phyloP scores from a whole-genome alignment of 1,140 invertebrate species.

The Scaptodrosophila lebanonensis region DNA sequence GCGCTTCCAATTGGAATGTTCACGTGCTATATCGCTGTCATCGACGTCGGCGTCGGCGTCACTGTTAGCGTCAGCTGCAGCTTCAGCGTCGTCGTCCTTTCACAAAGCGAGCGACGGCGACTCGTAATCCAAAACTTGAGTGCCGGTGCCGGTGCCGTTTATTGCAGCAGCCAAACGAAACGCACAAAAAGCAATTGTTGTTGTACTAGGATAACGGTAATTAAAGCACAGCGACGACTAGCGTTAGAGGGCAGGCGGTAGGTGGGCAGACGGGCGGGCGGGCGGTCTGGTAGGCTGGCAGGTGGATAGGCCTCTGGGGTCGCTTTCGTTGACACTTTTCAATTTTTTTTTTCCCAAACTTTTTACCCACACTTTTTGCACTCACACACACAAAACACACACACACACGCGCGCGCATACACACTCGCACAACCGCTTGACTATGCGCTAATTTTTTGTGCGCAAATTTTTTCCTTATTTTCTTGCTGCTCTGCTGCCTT shows the following conservation, averaged over 20 bases:
- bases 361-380: slow-evolving; percentile 13
- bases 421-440: slow-evolving; percentile 18
- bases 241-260: slow-evolving; percentile 47
- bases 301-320: slow-evolving; percentile 48
- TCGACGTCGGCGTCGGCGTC: slow-evolving; percentile 14
- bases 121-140: slow-evolving; percentile 51
- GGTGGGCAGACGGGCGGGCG: slow-evolving; percentile 1
- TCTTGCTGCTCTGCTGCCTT: slow-evolving; percentile 32
- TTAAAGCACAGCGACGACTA: slow-evolving; percentile 50
- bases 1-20: slow-evolving; percentile 54
- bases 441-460: slow-evolving; percentile 51
- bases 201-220: slow-evolving; percentile 66
- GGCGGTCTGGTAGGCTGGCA: slow-evolving; percentile 17
- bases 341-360: slow-evolving; percentile 36
- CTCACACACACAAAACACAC: slow-evolving; percentile 2
- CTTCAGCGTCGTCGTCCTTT: slow-evolving; percentile 44
- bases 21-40: slow-evolving; percentile 33
- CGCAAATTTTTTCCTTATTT: slow-evolving; percentile 37
- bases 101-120: slow-evolving; percentile 14
- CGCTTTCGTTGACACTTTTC: slow-evolving; percentile 66
- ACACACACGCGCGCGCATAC: slow-evolving; percentile 7
- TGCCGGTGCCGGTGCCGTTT: slow-evolving; percentile 25
- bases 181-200: slow-evolving; percentile 24
- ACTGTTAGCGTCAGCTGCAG: neutral
- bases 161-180: no score